Conservation (phyloP, 2,888 invertebrate species). For the Neuroscelio doddi region DNA sequence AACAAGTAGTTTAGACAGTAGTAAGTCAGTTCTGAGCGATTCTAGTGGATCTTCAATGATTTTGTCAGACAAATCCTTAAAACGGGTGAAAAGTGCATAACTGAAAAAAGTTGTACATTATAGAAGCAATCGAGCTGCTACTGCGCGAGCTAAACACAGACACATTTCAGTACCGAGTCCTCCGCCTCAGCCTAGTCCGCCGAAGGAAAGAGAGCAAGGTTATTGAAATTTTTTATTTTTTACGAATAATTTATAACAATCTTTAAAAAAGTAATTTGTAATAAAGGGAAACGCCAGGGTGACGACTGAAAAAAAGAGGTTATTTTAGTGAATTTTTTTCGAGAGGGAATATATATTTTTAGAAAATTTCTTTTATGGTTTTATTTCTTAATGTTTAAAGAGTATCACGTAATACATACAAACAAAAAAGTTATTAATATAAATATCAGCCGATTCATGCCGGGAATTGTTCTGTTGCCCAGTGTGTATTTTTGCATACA, state of each 20-base stretch:
- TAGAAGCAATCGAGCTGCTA: slow-evolving; percentile 76
- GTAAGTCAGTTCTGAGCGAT: slow-evolving; percentile 62
- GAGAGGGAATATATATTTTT: too few species aligned
- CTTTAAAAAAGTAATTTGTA: too few species aligned
- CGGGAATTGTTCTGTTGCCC: too few species aligned
- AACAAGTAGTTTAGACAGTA: slow-evolving; percentile 62
- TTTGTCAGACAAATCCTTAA: slow-evolving; percentile 49
- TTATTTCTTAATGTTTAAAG: too few species aligned
- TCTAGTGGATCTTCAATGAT: slow-evolving; percentile 59
- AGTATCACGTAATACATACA: too few species aligned
- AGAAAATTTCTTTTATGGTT: too few species aligned
- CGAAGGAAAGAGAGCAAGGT: slow-evolving; percentile 83
- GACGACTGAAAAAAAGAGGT: too few species aligned
- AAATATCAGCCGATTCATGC: too few species aligned
- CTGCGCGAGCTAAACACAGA: slow-evolving; percentile 78
- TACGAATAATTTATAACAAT: background rate
- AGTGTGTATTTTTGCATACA: too few species aligned
- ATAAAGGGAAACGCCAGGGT: too few species aligned
- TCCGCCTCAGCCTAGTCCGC: slow-evolving; percentile 73
- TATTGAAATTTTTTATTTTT: slow-evolving; percentile 7
- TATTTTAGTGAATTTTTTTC: too few species aligned
- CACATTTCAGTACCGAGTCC: slow-evolving; percentile 72
- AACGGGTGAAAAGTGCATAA: slow-evolving; percentile 60
- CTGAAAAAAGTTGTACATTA: slow-evolving; percentile 73
- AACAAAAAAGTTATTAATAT: too few species aligned